Base-by-base conservation (phyloP, 1,140 invertebrate species). In the Mesaphorura yosii region DNA sequence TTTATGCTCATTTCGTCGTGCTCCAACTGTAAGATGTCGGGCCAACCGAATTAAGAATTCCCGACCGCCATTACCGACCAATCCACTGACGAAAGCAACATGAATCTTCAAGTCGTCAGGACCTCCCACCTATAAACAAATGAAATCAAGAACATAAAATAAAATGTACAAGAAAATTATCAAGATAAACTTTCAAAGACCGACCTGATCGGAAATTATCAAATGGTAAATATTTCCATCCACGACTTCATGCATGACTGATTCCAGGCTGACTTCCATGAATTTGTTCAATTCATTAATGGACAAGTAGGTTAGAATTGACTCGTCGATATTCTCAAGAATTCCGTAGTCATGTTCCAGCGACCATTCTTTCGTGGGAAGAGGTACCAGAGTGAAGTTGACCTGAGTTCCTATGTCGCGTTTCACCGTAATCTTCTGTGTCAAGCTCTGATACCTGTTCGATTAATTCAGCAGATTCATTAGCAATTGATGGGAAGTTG, bases 41-140 rank as follows among this genome's bases (percentile, higher is more conserved):
- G 83, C 80, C 41, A 95, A 73, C 66, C 89, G 80, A 1, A 92
- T 64, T 0, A 86, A 67, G 27, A 95, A 74, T 69, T 95, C 90
- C 53, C 86, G 76, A 0, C 88, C 88, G 15, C 86, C 68, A 1
- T 87, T 83, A 5, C 80, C 83, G 66, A 84, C 87, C 26, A 94
- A 65, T 23, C 86, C 87, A 28, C 88, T 89, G 14, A 93, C 71
- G 20, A 95, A 66, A 4, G 80, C 78, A 17, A 95, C 75, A 61
- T 88, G 83, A 60, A 82, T 80, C 72, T 89, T 89, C 2, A 72
- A 75, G 68, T 88, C 84, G 58, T 85, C 83, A 2, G 83, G 78
- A 1, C 75, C 70, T 1, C 81, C 81, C 55, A 82, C 71, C 82
- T 84, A 64, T 14, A 59, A 49, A 47, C 6, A 48, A 28, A 12